These are phyloP conservation scores for Rosalia funebris DNA, from an alignment of 2,888 invertebrate genomes.

Conservation along the genomic window DNA sequence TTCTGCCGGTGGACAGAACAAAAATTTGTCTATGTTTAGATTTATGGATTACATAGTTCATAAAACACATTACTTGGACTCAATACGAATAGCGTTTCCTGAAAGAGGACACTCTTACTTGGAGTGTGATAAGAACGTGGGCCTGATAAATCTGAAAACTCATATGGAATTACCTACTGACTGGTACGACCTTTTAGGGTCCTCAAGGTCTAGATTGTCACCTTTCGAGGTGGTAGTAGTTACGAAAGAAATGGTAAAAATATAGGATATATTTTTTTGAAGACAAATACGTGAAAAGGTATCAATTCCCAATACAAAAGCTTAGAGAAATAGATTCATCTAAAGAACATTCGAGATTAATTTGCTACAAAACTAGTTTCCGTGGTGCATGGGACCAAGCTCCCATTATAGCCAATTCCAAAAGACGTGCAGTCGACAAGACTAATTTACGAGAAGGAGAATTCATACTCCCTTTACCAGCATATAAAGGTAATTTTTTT, in stretches of 20 bases:
- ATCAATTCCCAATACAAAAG: too few relatives aligned
- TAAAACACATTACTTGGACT: not conserved
- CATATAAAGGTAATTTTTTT: too few relatives aligned
- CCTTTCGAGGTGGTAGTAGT: constrained; percentile 3
- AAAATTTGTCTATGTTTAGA: constrained; percentile 46
- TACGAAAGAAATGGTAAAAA: not conserved
- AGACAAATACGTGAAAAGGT: too few relatives aligned
- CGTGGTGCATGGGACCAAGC: too few relatives aligned
- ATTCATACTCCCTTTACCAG: too few relatives aligned
- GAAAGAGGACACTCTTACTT: constrained; percentile 18
- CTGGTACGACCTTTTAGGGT: not conserved
- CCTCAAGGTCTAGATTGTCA: not conserved
- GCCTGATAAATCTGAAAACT: constrained; percentile 11
- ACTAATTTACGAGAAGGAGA: too few relatives aligned
- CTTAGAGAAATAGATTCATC: too few relatives aligned
- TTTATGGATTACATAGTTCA: not conserved
- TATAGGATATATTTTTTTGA: not conserved
- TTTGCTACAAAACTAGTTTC: too few relatives aligned
- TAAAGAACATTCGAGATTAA: too few relatives aligned
- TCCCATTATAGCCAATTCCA: too few relatives aligned
- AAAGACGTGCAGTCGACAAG: too few relatives aligned
- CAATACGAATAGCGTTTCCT: constrained; percentile 9
- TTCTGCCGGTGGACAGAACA: constrained; percentile 49
- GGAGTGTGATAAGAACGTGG: constrained; percentile 22
- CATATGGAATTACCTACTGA: constrained; percentile 16